Conservation (phyloP, 2,888 invertebrate genomes). For the Syrista parreyssii region DNA sequence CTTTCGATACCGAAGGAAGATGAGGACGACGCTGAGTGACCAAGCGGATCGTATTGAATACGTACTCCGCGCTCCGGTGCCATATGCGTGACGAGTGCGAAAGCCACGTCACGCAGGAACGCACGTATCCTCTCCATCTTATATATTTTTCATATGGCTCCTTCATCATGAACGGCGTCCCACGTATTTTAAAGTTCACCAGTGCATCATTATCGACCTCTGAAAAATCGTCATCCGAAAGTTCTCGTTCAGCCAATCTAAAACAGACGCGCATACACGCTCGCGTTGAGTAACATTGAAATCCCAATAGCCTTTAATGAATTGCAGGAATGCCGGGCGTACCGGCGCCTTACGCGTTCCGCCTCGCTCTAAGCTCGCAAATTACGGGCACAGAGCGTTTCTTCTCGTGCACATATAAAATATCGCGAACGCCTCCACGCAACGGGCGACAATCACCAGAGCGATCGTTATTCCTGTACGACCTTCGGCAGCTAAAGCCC, state of each 20-base stretch:
- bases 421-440: neutral
- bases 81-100: constrained; percentile 60
- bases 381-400: neutral
- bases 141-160: constrained; percentile 8
- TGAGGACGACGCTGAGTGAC: constrained; percentile 36
- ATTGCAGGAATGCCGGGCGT: constrained; percentile 49
- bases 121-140: constrained; percentile 33
- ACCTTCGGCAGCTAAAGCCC: constrained; percentile 45
- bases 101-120: constrained; percentile 59
- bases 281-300: constrained; percentile 13
- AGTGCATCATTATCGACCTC: neutral
- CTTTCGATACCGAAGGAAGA: neutral
- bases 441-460: neutral
- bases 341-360: constrained; percentile 41
- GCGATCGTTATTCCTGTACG: constrained; percentile 27
- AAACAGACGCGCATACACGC: constrained; percentile 18
- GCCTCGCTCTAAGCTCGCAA: neutral
- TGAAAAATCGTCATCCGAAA: neutral
- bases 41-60: constrained; percentile 44
- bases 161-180: neutral
- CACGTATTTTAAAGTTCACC: neutral
- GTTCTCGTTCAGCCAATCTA: neutral
- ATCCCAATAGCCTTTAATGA: constrained; percentile 50
- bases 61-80: constrained; percentile 34
- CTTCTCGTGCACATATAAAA: neutral